These are phyloP conservation scores for Ridgeia piscesae DNA, from an alignment of 1,140 invertebrate genomes.

Conservation along the genomic window DNA sequence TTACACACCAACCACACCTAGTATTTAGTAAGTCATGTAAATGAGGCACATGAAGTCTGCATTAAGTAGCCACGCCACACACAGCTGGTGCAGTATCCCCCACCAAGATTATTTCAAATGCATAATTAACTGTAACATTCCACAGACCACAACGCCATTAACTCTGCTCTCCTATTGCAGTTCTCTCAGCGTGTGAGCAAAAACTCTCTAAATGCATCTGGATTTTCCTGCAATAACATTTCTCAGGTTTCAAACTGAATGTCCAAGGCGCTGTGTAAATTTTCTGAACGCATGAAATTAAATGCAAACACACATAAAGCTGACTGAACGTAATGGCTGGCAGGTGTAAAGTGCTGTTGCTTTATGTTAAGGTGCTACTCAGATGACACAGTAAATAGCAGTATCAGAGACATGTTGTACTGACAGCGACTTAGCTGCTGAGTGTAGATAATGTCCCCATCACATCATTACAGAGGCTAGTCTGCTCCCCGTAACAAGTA, in stretches of 20 bases:
- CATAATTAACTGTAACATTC: not conserved
- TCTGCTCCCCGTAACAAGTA: not conserved
- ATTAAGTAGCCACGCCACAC: not conserved
- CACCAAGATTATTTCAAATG: not conserved
- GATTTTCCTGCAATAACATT: not conserved
- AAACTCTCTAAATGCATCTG: not conserved
- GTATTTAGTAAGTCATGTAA: not conserved
- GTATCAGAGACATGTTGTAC: not conserved
- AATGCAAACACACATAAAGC: not conserved
- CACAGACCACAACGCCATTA: not conserved
- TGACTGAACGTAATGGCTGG: not conserved
- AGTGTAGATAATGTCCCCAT: not conserved
- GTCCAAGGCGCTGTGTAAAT: not conserved
- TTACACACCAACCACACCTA: not conserved
- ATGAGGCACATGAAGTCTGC: not conserved
- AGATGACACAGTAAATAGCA: not conserved
- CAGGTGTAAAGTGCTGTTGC: not conserved
- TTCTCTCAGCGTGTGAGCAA: not conserved
- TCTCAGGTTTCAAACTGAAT: not conserved
- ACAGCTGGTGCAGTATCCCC: no score
- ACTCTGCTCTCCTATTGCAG: not conserved
- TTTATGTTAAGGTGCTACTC: not conserved
- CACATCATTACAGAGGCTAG: not conserved
- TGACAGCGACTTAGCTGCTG: not conserved
- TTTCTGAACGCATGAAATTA: not conserved